Evolutionary conservation across 2,113 vertebrate species (phyloP), one percentile per base, ranked within the genome.

Genomic region (Dipodomys stephensi): DNA sequence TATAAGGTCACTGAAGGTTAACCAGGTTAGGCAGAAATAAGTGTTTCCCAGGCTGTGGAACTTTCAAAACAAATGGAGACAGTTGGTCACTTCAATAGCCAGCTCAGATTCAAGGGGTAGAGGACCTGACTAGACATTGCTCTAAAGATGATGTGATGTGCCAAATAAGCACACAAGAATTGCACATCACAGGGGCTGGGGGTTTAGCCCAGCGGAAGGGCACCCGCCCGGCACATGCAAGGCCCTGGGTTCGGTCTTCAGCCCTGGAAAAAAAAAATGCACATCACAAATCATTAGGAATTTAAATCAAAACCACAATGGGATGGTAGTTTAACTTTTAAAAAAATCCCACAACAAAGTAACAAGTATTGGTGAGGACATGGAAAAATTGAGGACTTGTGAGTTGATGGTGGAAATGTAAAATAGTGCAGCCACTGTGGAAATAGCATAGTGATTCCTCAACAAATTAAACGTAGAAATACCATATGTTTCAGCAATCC

Each of bases 291-390:
- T 79, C 30, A 3, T 44, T 60, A 92, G 28, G 35, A 82, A 79
- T 32, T 30, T 18, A 65, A 67, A 57, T 84, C 28, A 78, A 88
- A 96, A 64, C 65, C 89, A 88, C 46, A 25, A 32, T 65, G 77
- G 69, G 19, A 30, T 80, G 16, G 2, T 20, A 62, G 27, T 83
- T 84, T 12, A 28, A 53, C 12, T 57, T 64, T 71, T 30, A 16
- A 71, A 80, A 80, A 71, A 80, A 13, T 4, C 32, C 71, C 32
- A 72, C 13, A 72, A 20, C 22, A 30, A 62, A 84, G 23, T 9
- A 20, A 35, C 23, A 60, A 35, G 67, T 64, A 22, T 64, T 64
- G 62, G 62, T 64, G 62, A 64, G 23, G 23, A 64, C 23, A 64
- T 25, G 23, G 22, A 88, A 64, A 67, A 53, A 0, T 30, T 30